Conservation (phyloP, 2,888 invertebrate species). For the Creontiades dilutus region DNA sequence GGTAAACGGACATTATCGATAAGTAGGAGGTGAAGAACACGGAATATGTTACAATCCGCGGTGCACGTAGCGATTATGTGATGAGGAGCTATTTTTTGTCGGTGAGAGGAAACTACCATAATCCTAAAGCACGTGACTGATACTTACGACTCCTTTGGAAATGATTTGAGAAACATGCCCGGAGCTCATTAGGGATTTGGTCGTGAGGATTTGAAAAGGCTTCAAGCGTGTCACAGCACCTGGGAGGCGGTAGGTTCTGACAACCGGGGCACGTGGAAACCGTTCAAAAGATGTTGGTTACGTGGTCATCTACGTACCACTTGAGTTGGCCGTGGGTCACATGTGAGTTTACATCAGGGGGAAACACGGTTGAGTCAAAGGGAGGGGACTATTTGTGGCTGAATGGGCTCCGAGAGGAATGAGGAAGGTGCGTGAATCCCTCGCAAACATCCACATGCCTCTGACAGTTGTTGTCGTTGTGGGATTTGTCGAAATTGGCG, state of each 20-base stretch:
- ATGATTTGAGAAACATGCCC: not conserved
- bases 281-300: not conserved
- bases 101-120: not conserved
- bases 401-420: not conserved
- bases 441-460: not conserved
- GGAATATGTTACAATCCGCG: not conserved
- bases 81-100: not conserved
- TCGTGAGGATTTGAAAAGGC: slow-evolving; percentile 7
- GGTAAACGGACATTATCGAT: too few species aligned
- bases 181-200: slow-evolving; percentile 15
- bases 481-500: not conserved
- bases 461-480: not conserved
- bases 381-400: not conserved
- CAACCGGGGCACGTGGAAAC: not conserved
- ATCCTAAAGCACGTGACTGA: not conserved
- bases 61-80: slow-evolving; percentile 21
- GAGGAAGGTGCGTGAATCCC: not conserved
- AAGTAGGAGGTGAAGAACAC: not conserved
- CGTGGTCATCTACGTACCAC: not conserved
- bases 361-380: not conserved
- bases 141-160: not conserved
- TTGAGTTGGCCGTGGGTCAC: not conserved
- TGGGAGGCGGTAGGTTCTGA: not conserved
- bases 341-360: not conserved
- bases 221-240: not conserved